Percentiles rank a stretch among this genome's conserved stretches.
Evolutionary conservation across 2,113 vertebrate genomes (phyloP).

Genomic region (Pyrgilauda ruficollis): DNA sequence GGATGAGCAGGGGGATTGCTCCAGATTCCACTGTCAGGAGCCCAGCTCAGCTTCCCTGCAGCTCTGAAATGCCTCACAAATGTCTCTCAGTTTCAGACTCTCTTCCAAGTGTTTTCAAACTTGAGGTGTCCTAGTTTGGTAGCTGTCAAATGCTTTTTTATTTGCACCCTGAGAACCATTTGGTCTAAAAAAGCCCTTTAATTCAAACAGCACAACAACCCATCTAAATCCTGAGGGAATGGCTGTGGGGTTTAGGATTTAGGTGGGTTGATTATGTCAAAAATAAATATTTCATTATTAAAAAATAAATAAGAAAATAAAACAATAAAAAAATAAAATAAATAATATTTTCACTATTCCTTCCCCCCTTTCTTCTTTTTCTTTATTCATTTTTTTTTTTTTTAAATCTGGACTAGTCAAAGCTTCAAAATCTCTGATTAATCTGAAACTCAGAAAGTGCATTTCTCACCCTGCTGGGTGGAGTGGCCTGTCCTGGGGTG

Average conservation of each 20-base stretch:
- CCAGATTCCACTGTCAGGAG: neutral
- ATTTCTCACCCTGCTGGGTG: neutral
- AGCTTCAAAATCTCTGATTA: neutral
- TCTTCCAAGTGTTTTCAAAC: neutral
- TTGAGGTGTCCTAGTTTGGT: neutral
- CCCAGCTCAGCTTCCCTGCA: neutral
- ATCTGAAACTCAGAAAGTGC: neutral
- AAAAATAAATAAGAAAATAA: neutral
- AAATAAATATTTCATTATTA: neutral
- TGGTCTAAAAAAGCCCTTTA: neutral
- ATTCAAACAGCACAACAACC: neutral
- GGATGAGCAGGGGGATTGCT: neutral
- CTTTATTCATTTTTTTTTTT: neutral
- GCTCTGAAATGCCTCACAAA: neutral
- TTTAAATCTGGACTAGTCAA: neutral
- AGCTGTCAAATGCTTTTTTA: neutral
- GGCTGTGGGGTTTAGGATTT: neutral
- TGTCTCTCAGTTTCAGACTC: neutral
- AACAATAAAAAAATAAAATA: neutral
- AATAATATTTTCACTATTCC: neutral
- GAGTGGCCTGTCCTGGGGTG: neutral
- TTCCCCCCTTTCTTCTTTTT: neutral
- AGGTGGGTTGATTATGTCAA: neutral
- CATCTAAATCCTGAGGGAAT: no score
- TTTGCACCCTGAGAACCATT: neutral